phyloP scores from a whole-genome alignment of 2,797 vertebrate species.

The Pseudopleuronectes americanus region DNA sequence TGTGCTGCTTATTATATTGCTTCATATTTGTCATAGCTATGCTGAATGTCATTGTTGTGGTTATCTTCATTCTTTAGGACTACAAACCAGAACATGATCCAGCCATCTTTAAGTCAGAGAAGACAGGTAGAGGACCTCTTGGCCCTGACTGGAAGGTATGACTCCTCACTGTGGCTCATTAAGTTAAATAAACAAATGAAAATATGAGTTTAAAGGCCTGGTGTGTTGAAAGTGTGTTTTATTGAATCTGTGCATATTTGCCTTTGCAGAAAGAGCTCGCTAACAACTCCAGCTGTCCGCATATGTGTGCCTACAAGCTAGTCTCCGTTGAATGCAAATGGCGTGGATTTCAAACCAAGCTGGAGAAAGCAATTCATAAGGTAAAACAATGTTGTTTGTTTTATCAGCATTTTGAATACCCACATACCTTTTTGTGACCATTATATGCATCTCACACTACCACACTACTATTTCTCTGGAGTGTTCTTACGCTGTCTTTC shows the following conservation, averaged over 20 bases:
- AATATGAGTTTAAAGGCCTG: not conserved
- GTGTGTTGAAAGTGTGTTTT: conserved; percentile 3
- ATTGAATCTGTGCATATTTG: conserved; percentile 15
- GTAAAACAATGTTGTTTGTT: conserved; percentile 64
- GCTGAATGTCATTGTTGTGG: not conserved
- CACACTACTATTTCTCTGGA: not conserved
- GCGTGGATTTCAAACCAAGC: conserved; percentile 87
- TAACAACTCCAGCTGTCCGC: conserved; percentile 87
- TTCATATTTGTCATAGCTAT: too few relatives aligned
- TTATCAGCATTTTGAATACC: not conserved
- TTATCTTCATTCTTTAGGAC: conserved; percentile 81
- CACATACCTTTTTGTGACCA: not conserved
- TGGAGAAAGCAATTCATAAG: conserved; percentile 92
- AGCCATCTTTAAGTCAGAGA: conserved; percentile 89
- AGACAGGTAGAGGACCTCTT: conserved; percentile 93
- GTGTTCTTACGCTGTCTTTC: not conserved
- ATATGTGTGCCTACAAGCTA: conserved; percentile 99
- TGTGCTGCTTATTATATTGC: not conserved
- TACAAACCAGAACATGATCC: conserved; percentile 95
- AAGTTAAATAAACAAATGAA: not conserved
- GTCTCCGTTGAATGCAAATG: conserved; percentile 94
- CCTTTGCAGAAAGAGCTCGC: conserved; percentile 88
- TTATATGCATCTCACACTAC: not conserved
- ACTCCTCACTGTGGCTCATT: not conserved
- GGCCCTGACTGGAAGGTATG: conserved; percentile 91